Evolutionary conservation across 64 coral and sea anemone species (phyloP), one percentile per base, ranked within the genome.

Genomic region (Porites lutea): DNA sequence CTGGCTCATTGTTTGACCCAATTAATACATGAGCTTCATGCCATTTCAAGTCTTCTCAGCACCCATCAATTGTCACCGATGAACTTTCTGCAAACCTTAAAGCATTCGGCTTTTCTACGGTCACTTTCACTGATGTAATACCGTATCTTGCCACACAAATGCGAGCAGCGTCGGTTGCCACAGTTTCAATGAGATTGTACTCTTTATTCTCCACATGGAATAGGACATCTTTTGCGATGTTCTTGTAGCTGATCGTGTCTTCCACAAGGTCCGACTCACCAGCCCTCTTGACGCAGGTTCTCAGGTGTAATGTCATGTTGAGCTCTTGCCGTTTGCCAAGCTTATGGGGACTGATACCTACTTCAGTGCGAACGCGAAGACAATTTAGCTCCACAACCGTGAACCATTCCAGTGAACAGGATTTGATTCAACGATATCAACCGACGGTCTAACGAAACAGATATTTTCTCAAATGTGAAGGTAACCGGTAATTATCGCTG

Each of bases 101-200:
- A 0, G 88, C 71, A 65, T 91, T 90, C 46, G 82, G 93, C 75
- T 95, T 95, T 4, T 79, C 18, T 0, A 95, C 93, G 1, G 18
- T 87, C 20, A 95, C 89, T 75, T 72, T 77, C 2, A 95, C 93
- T 47, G 80, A 86, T 4, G 43, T 62, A 15, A 74, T 45, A 1
- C 74, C 66, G 22, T 95, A 75, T 3, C 88, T 20, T 6, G 80
- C 74, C 13, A 95, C 93, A 18, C 93, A 90, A 58, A 95, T 95
- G 18, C 88, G 93, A 15, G 93, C 93, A 3, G 91, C 82, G n/a
- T 95, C 93, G 4, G 93, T 82, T 27, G 93, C 93, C 8, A 95
- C 88, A 6, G 93, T 67, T 87, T 95, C 88, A 45, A 95, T 87
- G 7, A 91, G 64, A 52, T 87, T 87, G 54, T 87, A 91, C 74